These are phyloP conservation scores for Macrosiphum euphorbiae DNA, from an alignment of 2,888 invertebrate species.

Conservation along the genomic window DNA sequence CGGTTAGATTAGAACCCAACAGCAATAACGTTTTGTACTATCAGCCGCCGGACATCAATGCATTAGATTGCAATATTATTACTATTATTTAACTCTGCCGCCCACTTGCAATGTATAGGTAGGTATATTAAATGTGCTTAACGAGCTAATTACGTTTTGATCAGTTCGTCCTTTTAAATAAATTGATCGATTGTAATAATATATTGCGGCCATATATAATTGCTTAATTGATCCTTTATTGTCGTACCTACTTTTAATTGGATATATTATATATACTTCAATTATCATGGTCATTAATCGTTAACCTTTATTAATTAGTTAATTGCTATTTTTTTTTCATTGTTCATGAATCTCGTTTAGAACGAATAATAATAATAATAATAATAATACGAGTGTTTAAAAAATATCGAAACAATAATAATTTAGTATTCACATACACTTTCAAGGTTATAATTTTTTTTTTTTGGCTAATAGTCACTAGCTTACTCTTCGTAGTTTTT, in stretches of 20 bases:
- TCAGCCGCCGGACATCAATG: not conserved
- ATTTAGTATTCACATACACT: not conserved
- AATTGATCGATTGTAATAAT: slow-evolving; percentile 11
- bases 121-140: not conserved
- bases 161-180: slow-evolving; percentile 10
- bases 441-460: not conserved
- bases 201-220: not conserved
- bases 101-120: not conserved
- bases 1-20: not conserved
- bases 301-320: slow-evolving; percentile 3
- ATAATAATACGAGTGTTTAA: no score
- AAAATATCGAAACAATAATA: not conserved
- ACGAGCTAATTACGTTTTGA: slow-evolving; percentile 14
- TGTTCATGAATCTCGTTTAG: not conserved
- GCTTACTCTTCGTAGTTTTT: not conserved
- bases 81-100: not conserved
- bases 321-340: not conserved
- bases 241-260: not conserved
- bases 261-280: not conserved
- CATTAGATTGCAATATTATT: not conserved
- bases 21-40: not conserved
- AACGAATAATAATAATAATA: no score
- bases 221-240: slow-evolving; percentile 15
- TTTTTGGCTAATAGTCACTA: not conserved
- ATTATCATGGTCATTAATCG: slow-evolving; percentile 12